Evolutionary conservation across 35 echinoderm and acorn worm genomes (phyloP), one percentile per base, ranked within the genome.

Genomic region (Apostichopus parvimensis): DNA sequence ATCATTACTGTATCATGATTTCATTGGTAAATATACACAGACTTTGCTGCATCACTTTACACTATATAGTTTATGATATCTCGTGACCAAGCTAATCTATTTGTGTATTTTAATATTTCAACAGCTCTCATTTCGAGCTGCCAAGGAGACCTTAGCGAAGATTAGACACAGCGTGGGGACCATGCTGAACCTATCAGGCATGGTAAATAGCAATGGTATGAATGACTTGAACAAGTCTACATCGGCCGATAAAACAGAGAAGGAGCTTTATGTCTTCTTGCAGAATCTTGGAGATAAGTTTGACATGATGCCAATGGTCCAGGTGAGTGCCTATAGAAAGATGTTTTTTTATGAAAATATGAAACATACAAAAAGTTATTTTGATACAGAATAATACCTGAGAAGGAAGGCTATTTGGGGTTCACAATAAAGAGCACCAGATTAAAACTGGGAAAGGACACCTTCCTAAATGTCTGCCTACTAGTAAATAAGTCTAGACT

Each of bases 91-190:
- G 71, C 71, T 4, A 0, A 75, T 18, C 2, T 8, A 8, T 22
- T 7, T 20, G 71, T 75, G 17, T n/a, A n/a, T 75, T 7, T 75
- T 0, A 24, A 18, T 75, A 75, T 75, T n/a, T 75, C 58, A 21
- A 57, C 55, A 93, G 92, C 82, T 93, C 12, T 79, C 92, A 18
- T 93, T 93, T 58, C 80, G 92, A 82, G 80, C 92, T 56, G 61
- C 80, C n/a, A 73, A 87, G 61, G 83, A 86, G 52, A 57, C 92
- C n/a, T 77, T 93, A 57, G 10, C 57, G 23, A 75, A 77, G 9
- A 87, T 93, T 23, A 93, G 73, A 52, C 68, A 93, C 24, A 87
- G 79, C 8, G 83, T 93, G 5, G 65, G 92, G 17, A 59, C 70
- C n/a, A 77, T 90, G 68, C 88, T 90, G 73, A 90, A 78, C 45